phyloP scores from a whole-genome alignment of 2,113 vertebrate species.

The Todiramphus chloris region DNA sequence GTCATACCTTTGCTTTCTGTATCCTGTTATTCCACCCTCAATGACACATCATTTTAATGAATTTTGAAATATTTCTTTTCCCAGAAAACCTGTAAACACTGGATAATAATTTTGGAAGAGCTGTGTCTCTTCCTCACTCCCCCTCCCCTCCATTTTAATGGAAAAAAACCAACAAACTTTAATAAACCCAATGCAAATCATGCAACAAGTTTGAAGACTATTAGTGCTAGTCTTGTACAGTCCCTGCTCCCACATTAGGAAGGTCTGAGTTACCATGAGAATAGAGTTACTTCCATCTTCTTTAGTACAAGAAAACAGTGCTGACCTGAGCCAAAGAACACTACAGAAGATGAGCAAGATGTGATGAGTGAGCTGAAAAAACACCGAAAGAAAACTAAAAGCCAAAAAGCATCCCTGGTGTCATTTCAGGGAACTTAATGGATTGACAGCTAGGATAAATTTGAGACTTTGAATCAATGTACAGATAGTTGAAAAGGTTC shows the following conservation, averaged over 20 bases:
- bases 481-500: background rate
- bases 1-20: background rate
- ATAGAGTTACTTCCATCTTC: background rate
- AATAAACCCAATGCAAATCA: background rate
- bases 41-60: background rate
- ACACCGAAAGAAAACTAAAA: background rate
- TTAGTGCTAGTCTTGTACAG: background rate
- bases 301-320: background rate
- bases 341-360: background rate
- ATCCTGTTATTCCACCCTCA: background rate
- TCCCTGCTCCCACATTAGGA: background rate
- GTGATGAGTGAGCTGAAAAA: background rate
- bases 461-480: background rate
- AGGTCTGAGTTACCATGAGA: background rate
- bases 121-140: background rate
- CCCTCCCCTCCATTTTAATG: background rate
- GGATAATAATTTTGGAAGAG: background rate
- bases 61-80: background rate
- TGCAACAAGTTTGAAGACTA: background rate
- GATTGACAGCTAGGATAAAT: background rate
- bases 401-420: background rate
- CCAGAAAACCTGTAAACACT: background rate
- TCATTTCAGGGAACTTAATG: background rate
- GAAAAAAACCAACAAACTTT: background rate
- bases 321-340: background rate